Evolutionary conservation across 2,113 vertebrate genomes (phyloP).

Genomic region (Microcebus jonahi): DNA sequence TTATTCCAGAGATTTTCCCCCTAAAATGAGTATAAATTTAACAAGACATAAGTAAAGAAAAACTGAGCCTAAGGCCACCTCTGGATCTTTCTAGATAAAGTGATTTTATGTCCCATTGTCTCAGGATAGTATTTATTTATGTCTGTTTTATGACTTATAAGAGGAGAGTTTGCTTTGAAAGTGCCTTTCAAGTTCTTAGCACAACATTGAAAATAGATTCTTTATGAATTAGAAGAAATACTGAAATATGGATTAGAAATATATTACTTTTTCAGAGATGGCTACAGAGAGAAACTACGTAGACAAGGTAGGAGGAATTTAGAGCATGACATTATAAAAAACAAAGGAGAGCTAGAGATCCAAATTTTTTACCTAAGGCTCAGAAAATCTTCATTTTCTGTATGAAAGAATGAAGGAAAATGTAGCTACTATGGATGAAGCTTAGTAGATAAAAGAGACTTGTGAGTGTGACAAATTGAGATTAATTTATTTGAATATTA

Average conservation of each 20-base stretch:
- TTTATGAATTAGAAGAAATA: background rate
- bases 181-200: background rate
- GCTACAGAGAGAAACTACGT: background rate
- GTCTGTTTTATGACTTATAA: background rate
- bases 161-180: background rate
- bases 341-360: background rate
- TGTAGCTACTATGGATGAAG: background rate
- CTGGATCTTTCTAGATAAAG: background rate
- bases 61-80: background rate
- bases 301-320: background rate
- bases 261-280: background rate
- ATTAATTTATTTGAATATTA: background rate
- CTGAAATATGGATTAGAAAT: background rate
- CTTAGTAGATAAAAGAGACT: background rate
- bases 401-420: background rate
- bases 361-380: background rate
- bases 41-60: background rate
- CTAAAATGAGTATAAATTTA: background rate
- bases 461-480: background rate
- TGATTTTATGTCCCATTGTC: background rate
- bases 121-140: background rate
- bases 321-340: background rate
- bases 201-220: background rate
- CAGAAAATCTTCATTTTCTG: background rate
- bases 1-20: background rate